A percentile compares a stretch with the other conserved stretches of the same genome.
These are phyloP conservation scores for Entomobrya proxima DNA, from an alignment of 2,888 invertebrate species.

Conservation along the genomic window DNA sequence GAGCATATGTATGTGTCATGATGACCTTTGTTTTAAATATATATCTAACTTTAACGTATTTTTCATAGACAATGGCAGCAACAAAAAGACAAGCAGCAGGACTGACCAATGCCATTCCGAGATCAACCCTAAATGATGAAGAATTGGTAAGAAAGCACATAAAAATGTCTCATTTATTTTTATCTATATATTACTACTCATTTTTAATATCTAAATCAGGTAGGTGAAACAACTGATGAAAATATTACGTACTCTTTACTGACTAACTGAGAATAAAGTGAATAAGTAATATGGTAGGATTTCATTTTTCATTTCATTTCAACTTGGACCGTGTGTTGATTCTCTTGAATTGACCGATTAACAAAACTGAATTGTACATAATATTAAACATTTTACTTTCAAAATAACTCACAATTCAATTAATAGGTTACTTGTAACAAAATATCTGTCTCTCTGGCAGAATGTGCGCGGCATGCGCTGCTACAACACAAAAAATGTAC, in stretches of 20 bases:
- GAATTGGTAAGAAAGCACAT: constrained; percentile 89
- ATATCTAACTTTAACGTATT: background rate
- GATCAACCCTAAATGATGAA: constrained; percentile 98
- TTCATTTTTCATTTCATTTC: background rate
- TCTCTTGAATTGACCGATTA: background rate
- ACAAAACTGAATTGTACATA: background rate
- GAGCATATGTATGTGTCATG: too few species aligned
- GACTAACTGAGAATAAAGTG: background rate
- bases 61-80: constrained; percentile 96
- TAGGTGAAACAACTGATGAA: background rate
- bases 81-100: constrained; percentile 96
- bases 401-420: background rate
- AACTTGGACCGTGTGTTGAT: background rate
- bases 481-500: background rate
- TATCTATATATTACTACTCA: background rate
- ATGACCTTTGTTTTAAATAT: too few species aligned
- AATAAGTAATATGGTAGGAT: background rate
- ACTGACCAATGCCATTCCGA: constrained; percentile 96
- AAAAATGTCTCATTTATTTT: background rate
- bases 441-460: background rate
- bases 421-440: background rate
- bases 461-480: background rate
- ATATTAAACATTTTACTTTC: background rate
- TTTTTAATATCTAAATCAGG: background rate
- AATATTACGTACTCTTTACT: background rate